A percentile compares a stretch with the other conserved stretches of the same genome.
Evolutionary conservation across 2,888 invertebrate genomes (phyloP).

Genomic region (Tiliacea aurago): DNA sequence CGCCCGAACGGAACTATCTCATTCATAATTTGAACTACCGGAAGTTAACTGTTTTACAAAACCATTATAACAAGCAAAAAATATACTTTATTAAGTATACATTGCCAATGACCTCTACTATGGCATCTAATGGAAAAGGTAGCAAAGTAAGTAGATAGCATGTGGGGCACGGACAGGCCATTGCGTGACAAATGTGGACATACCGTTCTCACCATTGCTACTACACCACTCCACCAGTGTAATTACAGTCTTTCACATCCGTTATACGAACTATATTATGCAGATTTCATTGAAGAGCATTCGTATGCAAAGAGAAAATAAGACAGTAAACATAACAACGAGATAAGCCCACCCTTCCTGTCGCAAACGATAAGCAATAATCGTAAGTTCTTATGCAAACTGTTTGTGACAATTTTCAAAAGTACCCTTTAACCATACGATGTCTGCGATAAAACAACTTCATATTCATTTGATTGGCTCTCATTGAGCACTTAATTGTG

Average conservation of each 20-base stretch:
- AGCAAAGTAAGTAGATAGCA: constrained; percentile 64
- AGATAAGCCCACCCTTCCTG: constrained; percentile 67
- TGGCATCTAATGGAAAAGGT: constrained; percentile 75
- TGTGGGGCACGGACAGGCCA: constrained; percentile 71
- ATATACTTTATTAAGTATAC: constrained; percentile 47
- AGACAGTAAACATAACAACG: constrained; percentile 44
- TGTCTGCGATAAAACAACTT: constrained; percentile 43
- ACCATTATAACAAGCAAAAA: constrained; percentile 63
- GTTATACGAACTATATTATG: constrained; percentile 24
- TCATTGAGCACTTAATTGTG: constrained; percentile 78
- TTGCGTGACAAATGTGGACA: constrained; percentile 77
- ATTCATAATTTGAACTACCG: constrained; percentile 77
- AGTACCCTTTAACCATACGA: constrained; percentile 40
- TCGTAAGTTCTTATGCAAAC: constrained; percentile 54
- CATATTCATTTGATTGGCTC: constrained; percentile 62
- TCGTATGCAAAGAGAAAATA: constrained; percentile 41
- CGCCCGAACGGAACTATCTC: constrained; percentile 73
- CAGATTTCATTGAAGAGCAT: constrained; percentile 32
- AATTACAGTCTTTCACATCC: constrained; percentile 67
- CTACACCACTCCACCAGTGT: constrained; percentile 51
- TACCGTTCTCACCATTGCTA: constrained; percentile 67
- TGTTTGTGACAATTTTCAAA: constrained; percentile 32
- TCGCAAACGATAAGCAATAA: constrained; percentile 68
- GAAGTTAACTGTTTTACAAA: constrained; percentile 74
- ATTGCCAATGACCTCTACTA: constrained; percentile 69